Conservation (phyloP, 2,113 vertebrate genomes). For the Ursus arctos region DNA sequence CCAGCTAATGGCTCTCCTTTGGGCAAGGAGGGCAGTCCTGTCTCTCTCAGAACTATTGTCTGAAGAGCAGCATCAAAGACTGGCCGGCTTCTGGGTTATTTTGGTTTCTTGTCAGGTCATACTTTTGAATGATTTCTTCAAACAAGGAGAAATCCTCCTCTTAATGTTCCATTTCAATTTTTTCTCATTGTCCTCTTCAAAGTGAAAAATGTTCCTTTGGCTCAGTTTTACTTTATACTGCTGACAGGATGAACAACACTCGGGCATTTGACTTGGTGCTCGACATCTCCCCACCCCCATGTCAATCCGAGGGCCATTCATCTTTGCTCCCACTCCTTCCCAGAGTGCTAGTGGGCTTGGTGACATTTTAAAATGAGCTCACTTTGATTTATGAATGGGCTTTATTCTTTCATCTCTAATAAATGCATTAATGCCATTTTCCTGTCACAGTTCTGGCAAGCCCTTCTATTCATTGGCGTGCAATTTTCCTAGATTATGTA, state of each 20-base stretch:
- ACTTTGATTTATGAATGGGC: conserved; percentile 54
- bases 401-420: conserved; percentile 45
- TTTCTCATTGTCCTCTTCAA: conserved; percentile 25
- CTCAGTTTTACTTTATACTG: neutral
- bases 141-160: conserved; percentile 1
- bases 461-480: neutral
- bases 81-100: neutral
- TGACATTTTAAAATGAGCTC: neutral
- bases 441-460: conserved; percentile 35
- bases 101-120: neutral
- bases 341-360: neutral
- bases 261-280: neutral
- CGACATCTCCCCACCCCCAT: accelerated
- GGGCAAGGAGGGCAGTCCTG: accelerated
- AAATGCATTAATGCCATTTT: conserved; percentile 32
- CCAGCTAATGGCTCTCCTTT: neutral
- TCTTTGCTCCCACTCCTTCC: neutral
- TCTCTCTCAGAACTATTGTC: neutral
- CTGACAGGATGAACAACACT: neutral
- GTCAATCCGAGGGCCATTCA: neutral
- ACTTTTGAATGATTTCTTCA: conserved; percentile 26
- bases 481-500: neutral
- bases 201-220: neutral
- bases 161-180: conserved; percentile 54
- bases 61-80: neutral